Conservation (phyloP, 2,797 vertebrate genomes). For the Protonibea diacanthus region DNA sequence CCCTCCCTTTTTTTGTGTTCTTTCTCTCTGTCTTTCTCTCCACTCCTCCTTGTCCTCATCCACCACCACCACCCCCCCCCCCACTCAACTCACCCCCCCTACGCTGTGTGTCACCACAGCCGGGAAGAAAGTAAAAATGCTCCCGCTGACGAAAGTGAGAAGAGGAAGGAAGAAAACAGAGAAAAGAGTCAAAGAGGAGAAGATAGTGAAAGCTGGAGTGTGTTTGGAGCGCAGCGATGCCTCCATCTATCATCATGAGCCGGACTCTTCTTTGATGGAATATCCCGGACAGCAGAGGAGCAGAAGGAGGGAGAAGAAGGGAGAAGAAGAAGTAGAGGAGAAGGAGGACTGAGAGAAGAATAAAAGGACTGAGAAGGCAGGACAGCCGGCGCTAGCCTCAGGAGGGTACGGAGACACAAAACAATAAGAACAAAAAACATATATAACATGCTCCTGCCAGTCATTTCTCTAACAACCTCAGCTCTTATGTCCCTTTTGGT, state of each 20-base stretch:
- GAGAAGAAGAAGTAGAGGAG: slow-evolving; percentile 40
- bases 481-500: slow-evolving; percentile 58
- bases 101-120: slow-evolving; percentile 73
- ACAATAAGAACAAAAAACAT: slow-evolving; percentile 25
- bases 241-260: slow-evolving; percentile 39
- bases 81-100: slow-evolving; percentile 28
- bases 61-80: slow-evolving; percentile 1
- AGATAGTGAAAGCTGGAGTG: slow-evolving; percentile 43
- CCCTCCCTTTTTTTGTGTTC: slow-evolving; percentile 43
- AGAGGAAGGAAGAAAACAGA: slow-evolving; percentile 36
- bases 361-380: slow-evolving; percentile 40
- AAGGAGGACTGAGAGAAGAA: slow-evolving; percentile 44
- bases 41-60: slow-evolving; percentile 56
- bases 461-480: slow-evolving; percentile 57
- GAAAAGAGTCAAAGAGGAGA: slow-evolving; percentile 46
- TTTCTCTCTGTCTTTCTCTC: slow-evolving; percentile 58
- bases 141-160: slow-evolving; percentile 45
- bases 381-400: slow-evolving; percentile 53
- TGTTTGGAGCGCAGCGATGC: slow-evolving; percentile 36
- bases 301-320: slow-evolving; percentile 41
- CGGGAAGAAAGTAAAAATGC: slow-evolving; percentile 65
- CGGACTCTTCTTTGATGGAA: slow-evolving; percentile 71
- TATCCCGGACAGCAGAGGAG: slow-evolving; percentile 56
- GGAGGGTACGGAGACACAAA: slow-evolving; percentile 68
- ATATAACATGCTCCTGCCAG: slow-evolving; percentile 35